Evolutionary conservation across 2,797 vertebrate species (phyloP).

Genomic region (Ctenosaura bakeri): DNA sequence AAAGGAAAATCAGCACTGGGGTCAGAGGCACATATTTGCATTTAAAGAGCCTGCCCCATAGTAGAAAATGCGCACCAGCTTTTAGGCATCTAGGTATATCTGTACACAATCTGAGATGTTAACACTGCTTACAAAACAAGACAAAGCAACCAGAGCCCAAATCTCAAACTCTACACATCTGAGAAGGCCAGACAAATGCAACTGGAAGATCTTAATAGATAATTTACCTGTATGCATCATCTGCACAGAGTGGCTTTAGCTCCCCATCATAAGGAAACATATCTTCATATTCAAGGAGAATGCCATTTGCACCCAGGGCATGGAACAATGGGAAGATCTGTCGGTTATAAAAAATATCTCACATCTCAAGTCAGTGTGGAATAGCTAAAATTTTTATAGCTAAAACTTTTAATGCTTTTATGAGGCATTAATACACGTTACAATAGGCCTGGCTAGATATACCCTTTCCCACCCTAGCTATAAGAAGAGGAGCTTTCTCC

Average conservation of each 20-base stretch:
- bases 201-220: background rate
- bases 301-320: slow-evolving; percentile 87
- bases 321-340: slow-evolving; percentile 90
- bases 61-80: background rate
- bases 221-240: slow-evolving; percentile 89
- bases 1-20: background rate
- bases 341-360: background rate
- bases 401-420: background rate
- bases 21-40: too few species aligned
- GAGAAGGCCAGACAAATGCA: background rate
- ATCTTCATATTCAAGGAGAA: slow-evolving; percentile 96
- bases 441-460: background rate
- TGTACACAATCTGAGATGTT: background rate
- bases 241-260: slow-evolving; percentile 84
- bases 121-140: background rate
- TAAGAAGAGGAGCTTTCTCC: background rate
- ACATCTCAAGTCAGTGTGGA: background rate
- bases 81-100: background rate
- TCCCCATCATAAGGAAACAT: slow-evolving; percentile 92
- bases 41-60: background rate
- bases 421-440: background rate
- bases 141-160: slow-evolving; percentile 1
- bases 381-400: background rate
- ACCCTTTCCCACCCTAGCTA: background rate
- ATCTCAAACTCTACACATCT: background rate